Evolutionary conservation across 2,888 invertebrate genomes (phyloP), one percentile per base, ranked within the genome.

Genomic region (Cylloceria caligata): DNA sequence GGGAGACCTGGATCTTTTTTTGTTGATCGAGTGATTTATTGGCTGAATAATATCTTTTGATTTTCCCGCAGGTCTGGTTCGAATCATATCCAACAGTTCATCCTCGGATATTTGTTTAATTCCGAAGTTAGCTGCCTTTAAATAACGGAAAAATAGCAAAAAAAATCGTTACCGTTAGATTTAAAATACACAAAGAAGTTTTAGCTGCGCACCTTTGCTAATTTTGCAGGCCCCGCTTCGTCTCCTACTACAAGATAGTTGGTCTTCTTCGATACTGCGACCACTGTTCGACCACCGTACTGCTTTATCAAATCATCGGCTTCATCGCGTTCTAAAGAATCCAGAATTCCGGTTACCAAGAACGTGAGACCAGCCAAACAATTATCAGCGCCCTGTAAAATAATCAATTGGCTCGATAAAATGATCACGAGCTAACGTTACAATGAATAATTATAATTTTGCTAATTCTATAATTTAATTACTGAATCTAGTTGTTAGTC

Each of bases 261-360:
- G 6, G 97, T 96, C 93, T 96, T 97, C 88, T 95, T 96, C 80
- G 97, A 97, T 21, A 98, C 94, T 55, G 94, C 93, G 49, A 94
- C 94, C 81, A 97, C 96, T 1, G 97, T 94, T 89, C 95, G 95
- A 0, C 98, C 99, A 0, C 98, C 98, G 91, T 96, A 96, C 86
- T 96, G 95, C 76, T 95, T 95, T 13, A 98, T 95, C 5, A 97
- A 93, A 0, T 94, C 95, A 42, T 94, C 94, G 3, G 96, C 95
- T 88, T 98, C 97, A 4, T 97, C 97, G 13, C 97, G 94, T 87
- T 98, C 97, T 86, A 98, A 94, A 0, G 98, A 98, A 89, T 98
- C 98, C 60, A 98, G 93, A 1, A 98, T 96, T 39, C 98, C 99
- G 47, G 98, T 98, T 69, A 98, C 93, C 4, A 97, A 91, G 89